Conservation (phyloP, 2,113 vertebrate species). For the Hoplias malabaricus region DNA sequence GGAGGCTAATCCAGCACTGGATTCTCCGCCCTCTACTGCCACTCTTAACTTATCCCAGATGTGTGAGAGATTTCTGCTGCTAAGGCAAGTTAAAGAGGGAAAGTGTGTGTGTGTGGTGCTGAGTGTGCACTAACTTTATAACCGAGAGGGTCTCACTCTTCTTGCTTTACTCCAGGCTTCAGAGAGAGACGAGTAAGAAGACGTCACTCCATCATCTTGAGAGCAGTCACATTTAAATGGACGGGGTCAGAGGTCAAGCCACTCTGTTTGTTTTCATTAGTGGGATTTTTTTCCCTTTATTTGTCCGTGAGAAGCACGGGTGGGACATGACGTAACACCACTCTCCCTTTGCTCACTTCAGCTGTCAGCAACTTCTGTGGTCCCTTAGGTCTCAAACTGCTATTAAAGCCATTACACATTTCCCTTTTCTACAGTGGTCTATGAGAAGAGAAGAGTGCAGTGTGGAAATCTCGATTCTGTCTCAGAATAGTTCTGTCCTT, state of each 20-base stretch:
- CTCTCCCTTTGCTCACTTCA: neutral
- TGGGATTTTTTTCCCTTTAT: neutral
- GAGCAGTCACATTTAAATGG: neutral
- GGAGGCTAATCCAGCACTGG: slow-evolving; percentile 35
- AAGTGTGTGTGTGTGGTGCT: slow-evolving; percentile 39
- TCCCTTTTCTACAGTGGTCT: no score
- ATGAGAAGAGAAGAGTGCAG: neutral
- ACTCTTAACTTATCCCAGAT: slow-evolving; percentile 76
- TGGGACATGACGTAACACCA: neutral
- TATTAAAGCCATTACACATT: neutral
- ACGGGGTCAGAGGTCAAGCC: neutral
- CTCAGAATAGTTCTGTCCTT: no score
- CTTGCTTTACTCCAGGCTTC: slow-evolving; percentile 12
- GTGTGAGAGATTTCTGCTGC: slow-evolving; percentile 58
- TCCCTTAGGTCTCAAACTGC: neutral
- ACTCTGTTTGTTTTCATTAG: neutral
- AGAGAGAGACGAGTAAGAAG: slow-evolving; percentile 6
- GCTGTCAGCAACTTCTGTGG: neutral
- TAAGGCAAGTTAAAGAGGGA: slow-evolving; percentile 47
- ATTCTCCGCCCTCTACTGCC: slow-evolving; percentile 39
- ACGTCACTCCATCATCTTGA: neutral
- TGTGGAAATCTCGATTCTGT: no score
- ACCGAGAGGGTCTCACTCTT: slow-evolving; percentile 15
- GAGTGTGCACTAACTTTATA: slow-evolving; percentile 42
- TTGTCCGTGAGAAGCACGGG: neutral